Conservation (phyloP, 2,888 invertebrate genomes). For the Xestia xanthographa region DNA sequence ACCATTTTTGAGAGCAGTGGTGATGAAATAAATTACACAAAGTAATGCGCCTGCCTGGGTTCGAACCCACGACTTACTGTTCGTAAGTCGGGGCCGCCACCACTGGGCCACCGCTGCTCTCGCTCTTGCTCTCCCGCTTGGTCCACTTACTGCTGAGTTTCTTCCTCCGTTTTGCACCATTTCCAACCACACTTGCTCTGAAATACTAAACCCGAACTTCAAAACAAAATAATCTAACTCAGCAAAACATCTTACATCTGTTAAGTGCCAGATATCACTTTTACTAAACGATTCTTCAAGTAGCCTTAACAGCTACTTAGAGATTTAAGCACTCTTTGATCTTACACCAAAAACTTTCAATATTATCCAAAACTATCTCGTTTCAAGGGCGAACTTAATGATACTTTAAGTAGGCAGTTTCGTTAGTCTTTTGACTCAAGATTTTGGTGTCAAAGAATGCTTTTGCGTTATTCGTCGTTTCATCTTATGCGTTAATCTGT, state of each 20-base stretch:
- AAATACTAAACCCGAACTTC: background rate
- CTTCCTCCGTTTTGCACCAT: background rate
- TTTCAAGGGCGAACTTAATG: slow-evolving; percentile 35
- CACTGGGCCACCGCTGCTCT: too few species aligned
- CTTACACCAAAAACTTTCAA: slow-evolving; percentile 35
- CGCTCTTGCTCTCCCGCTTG: too few species aligned
- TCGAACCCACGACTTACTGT: too few species aligned
- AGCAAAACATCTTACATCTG: background rate
- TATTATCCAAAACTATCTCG: slow-evolving; percentile 21
- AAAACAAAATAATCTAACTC: background rate
- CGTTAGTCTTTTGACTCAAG: slow-evolving; percentile 9
- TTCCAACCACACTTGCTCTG: background rate
- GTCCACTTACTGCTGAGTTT: background rate
- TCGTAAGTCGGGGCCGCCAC: too few species aligned
- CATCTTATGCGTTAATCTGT: background rate
- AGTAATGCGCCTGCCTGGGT: too few species aligned
- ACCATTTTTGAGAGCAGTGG: too few species aligned
- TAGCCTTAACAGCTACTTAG: slow-evolving; percentile 20
- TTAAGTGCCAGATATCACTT: slow-evolving; percentile 22
- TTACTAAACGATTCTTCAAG: slow-evolving; percentile 36
- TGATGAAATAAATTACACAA: too few species aligned
- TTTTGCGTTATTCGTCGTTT: too few species aligned
- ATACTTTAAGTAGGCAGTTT: background rate
- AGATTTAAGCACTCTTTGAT: slow-evolving; percentile 42
- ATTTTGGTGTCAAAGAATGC: slow-evolving; percentile 4